Evolutionary conservation across 2,888 invertebrate species (phyloP).

Genomic region (Pristionchus mayeri): DNA sequence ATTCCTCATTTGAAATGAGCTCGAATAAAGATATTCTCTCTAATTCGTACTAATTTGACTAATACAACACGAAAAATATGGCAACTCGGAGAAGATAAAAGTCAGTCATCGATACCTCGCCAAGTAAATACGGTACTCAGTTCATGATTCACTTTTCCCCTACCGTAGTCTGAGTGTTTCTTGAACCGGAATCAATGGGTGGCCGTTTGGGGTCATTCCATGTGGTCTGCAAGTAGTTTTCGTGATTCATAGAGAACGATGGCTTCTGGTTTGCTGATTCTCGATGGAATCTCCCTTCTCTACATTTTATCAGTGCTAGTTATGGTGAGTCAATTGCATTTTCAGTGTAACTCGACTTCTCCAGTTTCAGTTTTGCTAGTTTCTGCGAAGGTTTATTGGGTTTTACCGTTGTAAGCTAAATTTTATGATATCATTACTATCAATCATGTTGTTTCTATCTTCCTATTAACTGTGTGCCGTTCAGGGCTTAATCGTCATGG

Average conservation of each 20-base stretch:
- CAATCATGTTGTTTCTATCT: neutral
- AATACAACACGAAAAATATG: too few species aligned
- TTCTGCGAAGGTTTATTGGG: too few species aligned
- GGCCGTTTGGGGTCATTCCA: slow-evolving; percentile 23
- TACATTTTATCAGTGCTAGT: slow-evolving; percentile 33
- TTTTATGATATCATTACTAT: too few species aligned
- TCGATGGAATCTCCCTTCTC: slow-evolving; percentile 45
- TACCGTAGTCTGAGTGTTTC: neutral
- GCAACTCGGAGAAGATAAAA: too few species aligned
- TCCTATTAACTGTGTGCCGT: slow-evolving; percentile 13
- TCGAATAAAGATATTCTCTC: too few species aligned
- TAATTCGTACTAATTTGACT: too few species aligned
- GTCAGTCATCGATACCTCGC: too few species aligned
- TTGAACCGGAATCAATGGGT: slow-evolving; percentile 18
- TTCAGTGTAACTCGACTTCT: neutral
- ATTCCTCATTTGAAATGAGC: too few species aligned
- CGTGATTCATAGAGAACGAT: neutral
- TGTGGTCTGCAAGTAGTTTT: slow-evolving; percentile 16
- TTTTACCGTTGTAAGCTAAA: neutral
- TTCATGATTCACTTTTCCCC: neutral
- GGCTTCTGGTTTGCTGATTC: slow-evolving; percentile 27
- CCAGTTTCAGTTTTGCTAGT: neutral
- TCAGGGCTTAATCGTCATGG: slow-evolving; percentile 61
- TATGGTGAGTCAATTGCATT: slow-evolving; percentile 43
- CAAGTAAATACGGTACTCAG: neutral